Base-by-base conservation (phyloP, 2,888 invertebrate genomes). In the Phania funesta region DNA sequence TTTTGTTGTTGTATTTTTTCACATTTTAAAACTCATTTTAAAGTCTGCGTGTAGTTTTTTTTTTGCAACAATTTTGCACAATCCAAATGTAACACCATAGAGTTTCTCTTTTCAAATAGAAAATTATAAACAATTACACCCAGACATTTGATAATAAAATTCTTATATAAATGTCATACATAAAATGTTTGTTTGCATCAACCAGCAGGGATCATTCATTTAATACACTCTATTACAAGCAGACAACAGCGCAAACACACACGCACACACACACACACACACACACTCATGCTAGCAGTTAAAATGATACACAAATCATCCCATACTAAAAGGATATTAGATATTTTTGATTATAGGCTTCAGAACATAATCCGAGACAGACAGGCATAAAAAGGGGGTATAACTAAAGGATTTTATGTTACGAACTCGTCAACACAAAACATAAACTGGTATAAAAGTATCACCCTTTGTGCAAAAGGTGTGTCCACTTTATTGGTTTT, bases 131-230 rank as follows among this genome's bases (percentile, higher is more conserved):
- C 74, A 78, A 78, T 82, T 78, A 82, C 74, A 82, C 16, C 78
- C 82, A 82, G 82, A 82, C 82, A 75, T 82, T 75, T 44, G 82
- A 64, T 78, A 74, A 82, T 78, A 82, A 82, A 82, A 82, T 65
- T 82, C 74, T 64, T 74, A 58, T 70, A 70, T 82, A 70, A 82
- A 82, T 80, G 83, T 83, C 83, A 80, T 67, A 67, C 80, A 80
- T 76, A 56, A 76, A 76, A 76, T 44, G 48, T 58, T 65, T 75
- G 50, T 64, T 52, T 56, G 26, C 68, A 54, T 38, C 54, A 74
- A 67, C 77, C 83, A 82, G 82, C 82, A 82, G 78, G 82, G 82
- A 82, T 82, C 81, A 81, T 32, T 74, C 58, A 73, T 60, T 79
- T 65, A 56, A 71, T 50, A 58, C 78, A 58, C 58, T 60, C 70